Evolutionary conservation across 2,797 vertebrate genomes (phyloP).

Genomic region (Pelobates cultripes): DNA sequence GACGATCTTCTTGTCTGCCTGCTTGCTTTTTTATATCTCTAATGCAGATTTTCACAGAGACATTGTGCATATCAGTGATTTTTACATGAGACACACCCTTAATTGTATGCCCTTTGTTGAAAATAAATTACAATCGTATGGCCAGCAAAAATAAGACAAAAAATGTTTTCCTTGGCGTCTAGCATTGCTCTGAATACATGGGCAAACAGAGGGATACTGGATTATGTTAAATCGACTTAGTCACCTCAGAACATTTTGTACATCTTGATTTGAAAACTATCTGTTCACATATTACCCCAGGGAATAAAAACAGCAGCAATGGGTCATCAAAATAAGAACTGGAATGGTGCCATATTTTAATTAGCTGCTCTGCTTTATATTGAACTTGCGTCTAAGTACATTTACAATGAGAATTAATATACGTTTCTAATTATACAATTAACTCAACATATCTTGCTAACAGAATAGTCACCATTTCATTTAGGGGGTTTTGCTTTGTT

Average conservation of each 20-base stretch:
- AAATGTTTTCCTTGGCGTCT: slow-evolving; percentile 73
- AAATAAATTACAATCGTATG: slow-evolving; percentile 55
- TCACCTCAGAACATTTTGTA: slow-evolving; percentile 67
- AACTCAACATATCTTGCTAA: too few relatives aligned
- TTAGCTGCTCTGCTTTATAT: slow-evolving; percentile 57
- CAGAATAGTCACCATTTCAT: too few relatives aligned
- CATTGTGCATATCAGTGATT: background rate
- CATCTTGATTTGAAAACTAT: slow-evolving; percentile 57
- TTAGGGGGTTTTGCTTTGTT: too few relatives aligned
- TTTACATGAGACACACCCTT: slow-evolving; percentile 8
- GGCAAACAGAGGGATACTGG: slow-evolving; percentile 60
- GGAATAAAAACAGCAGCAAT: slow-evolving; percentile 59
- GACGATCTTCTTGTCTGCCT: background rate
- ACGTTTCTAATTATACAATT: slow-evolving; percentile 59
- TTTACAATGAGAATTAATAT: slow-evolving; percentile 58
- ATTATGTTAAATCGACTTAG: slow-evolving; percentile 60
- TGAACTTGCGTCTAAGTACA: slow-evolving; percentile 41
- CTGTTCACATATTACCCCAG: slow-evolving; percentile 55
- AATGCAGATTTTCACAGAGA: background rate
- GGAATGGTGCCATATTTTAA: slow-evolving; percentile 63
- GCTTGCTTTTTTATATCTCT: background rate
- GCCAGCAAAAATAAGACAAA: slow-evolving; percentile 60
- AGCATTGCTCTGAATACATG: slow-evolving; percentile 57
- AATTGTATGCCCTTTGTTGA: slow-evolving; percentile 21
- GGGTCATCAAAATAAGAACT: slow-evolving; percentile 60